A percentile compares a stretch with the other conserved stretches of the same genome.
These are phyloP conservation scores for Neotoxoptera formosana DNA, from an alignment of 1,140 invertebrate species.

Conservation along the genomic window DNA sequence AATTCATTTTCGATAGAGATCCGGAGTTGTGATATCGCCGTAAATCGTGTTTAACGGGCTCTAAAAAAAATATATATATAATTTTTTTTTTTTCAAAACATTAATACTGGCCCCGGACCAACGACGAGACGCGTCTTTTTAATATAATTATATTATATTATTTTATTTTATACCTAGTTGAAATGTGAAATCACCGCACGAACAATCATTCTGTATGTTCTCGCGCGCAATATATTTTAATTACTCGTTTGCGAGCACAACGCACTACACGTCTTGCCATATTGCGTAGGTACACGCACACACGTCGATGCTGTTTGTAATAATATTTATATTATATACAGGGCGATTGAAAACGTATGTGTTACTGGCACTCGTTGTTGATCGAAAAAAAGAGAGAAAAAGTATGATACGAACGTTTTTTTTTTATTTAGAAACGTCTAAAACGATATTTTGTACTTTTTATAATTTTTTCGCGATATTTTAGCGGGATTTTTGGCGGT, in stretches of 20 bases:
- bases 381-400: too few relatives aligned
- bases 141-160: too few relatives aligned
- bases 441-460: too few relatives aligned
- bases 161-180: too few relatives aligned
- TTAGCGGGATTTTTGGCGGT: too few relatives aligned
- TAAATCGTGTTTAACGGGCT: background rate
- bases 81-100: background rate
- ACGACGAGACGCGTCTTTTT: background rate
- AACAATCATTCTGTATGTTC: too few relatives aligned
- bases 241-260: background rate
- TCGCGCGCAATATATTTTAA: background rate
- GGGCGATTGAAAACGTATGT: too few relatives aligned
- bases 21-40: background rate
- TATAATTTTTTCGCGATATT: too few relatives aligned
- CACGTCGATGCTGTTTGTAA: background rate
- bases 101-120: background rate
- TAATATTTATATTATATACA: background rate
- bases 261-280: too few relatives aligned
- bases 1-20: background rate
- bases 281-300: background rate
- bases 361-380: too few relatives aligned
- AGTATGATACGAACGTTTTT: too few relatives aligned
- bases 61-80: background rate
- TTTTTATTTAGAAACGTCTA: too few relatives aligned
- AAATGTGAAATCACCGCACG: background rate